Evolutionary conservation across 2,113 vertebrate genomes (phyloP).

Genomic region (Barbus barbus): DNA sequence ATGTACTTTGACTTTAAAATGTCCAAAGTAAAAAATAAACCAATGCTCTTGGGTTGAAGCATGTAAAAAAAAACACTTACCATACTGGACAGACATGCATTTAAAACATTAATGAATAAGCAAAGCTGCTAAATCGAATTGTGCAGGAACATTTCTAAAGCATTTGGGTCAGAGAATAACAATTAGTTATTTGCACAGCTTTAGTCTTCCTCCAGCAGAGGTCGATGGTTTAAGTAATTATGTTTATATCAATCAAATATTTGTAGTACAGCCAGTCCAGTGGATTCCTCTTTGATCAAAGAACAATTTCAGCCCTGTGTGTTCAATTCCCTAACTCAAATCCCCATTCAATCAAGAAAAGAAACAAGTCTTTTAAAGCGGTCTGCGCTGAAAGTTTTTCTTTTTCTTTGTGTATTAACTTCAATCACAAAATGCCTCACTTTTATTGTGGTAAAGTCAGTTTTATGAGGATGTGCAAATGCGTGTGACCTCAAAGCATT

Average conservation of each 20-base stretch:
- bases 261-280: neutral
- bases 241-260: slow-evolving; percentile 29
- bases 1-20: slow-evolving; percentile 9
- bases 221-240: slow-evolving; percentile 12
- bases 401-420: slow-evolving; percentile 12
- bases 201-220: neutral
- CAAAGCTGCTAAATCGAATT: slow-evolving; percentile 40
- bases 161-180: slow-evolving; percentile 11
- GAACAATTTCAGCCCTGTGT: slow-evolving; percentile 1
- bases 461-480: slow-evolving; percentile 15
- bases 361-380: slow-evolving; percentile 6
- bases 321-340: neutral
- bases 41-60: neutral
- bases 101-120: slow-evolving; percentile 48
- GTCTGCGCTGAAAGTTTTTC: neutral
- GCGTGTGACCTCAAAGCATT: neutral
- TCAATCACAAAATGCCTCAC: neutral
- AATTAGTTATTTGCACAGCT: slow-evolving; percentile 27
- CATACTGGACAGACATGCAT: slow-evolving; percentile 5
- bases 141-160: slow-evolving; percentile 12
- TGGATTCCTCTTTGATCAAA: slow-evolving; percentile 9
- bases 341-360: slow-evolving; percentile 13
- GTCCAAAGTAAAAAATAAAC: neutral
- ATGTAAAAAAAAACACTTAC: slow-evolving; percentile 1
- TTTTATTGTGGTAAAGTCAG: neutral